phyloP scores from a whole-genome alignment of 2,797 vertebrate genomes.

The Helarctos malayanus region DNA sequence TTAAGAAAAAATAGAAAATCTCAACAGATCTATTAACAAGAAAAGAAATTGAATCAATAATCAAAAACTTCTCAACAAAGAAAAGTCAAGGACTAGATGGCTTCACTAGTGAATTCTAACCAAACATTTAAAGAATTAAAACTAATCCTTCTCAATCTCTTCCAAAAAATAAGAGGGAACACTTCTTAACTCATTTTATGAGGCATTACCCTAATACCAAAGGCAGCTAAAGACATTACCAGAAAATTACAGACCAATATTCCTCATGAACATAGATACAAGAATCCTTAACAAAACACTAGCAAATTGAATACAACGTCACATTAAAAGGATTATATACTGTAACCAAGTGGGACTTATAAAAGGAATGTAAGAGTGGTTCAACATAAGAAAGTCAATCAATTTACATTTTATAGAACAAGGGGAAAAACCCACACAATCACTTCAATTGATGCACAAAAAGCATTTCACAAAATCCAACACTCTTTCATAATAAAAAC shows the following conservation, averaged over 20 bases:
- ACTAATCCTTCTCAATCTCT: conserved; percentile 15
- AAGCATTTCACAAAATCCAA: not conserved
- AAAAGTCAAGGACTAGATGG: not conserved
- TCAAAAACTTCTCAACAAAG: not conserved
- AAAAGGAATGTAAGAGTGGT: not conserved
- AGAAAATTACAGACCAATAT: not conserved
- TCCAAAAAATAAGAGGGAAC: not conserved
- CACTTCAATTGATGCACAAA: not conserved
- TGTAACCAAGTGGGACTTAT: not conserved
- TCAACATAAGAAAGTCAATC: conserved; percentile 1
- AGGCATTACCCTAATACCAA: not conserved
- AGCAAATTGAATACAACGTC: not conserved
- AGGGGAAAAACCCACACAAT: not conserved
- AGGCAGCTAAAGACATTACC: not conserved
- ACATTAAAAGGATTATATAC: not conserved
- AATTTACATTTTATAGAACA: not conserved
- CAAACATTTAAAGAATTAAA: conserved; percentile 50
- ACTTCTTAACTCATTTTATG: conserved; percentile 1
- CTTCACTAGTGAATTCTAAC: conserved; percentile 11
- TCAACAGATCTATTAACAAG: not conserved
- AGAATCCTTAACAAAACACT: conserved; percentile 16
- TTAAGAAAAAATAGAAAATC: not conserved
- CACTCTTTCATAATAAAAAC: conserved; percentile 28
- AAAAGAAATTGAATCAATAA: not conserved
- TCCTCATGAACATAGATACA: not conserved